Evolutionary conservation across 2,888 invertebrate species (phyloP), one percentile per base, ranked within the genome.

Genomic region (Nemoura dubitans): DNA sequence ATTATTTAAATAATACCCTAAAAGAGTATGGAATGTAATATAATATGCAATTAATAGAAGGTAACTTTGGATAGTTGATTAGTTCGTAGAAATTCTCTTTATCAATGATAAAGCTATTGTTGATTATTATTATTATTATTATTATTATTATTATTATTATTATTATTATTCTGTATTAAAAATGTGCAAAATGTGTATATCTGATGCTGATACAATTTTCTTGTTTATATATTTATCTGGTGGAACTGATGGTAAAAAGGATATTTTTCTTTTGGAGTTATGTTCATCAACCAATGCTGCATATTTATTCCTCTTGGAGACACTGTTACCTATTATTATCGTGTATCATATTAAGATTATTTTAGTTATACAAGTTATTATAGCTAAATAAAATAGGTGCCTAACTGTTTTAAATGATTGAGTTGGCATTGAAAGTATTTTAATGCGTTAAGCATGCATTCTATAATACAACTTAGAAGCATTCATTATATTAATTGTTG

Each of bases 21-120:
- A 59, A 59, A 59, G 59, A 59, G 28, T 81, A 81, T 27, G 28
- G 29, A 28, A 81, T 27, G 30, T 81, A 78, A 78, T 78, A 78
- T 78, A 14, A 78, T 78, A 78, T 78, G 10, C n/a, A 78, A 36
- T 36, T 36, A 28, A 28, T 78, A 30, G 14, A 29, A 29, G 81
- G 29, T 81, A 81, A 81, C 78, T 28, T 78, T 81, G 81, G 59
- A 59, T 59, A 59, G 59, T 59, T 59, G 14, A 59, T 59, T 59
- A 59, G 59, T 59, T 16, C 21, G 3, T 59, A 59, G 59, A 59
- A 16, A 21, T 59, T 59, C 59, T 59, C 59, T 59, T 59, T 59
- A 59, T 59, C 59, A 59, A 59, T 59, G 59, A 59, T 59, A 59
- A 59, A 59, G 59, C 59, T 59, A 59, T 59, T 59, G 59, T 59